Evolutionary conservation across 2,888 invertebrate genomes (phyloP), one percentile per base, ranked within the genome.

Genomic region (Meteorus cinctellus): DNA sequence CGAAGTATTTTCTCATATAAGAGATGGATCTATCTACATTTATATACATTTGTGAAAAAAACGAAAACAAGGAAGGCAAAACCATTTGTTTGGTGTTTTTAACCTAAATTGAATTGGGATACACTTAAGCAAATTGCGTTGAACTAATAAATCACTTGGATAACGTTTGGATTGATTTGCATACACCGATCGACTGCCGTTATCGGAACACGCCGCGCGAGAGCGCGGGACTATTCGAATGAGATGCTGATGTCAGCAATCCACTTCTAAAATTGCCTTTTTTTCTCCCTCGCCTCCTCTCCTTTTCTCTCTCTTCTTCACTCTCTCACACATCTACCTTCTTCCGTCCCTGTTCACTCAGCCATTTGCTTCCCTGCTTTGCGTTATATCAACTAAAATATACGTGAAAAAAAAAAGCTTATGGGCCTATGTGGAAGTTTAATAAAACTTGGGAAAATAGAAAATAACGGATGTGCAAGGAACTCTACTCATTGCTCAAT

Each of bases 61-160:
- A 41, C 8, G 8, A 24, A 55, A 48, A n/a, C 2, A 55, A 78
- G 80, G 82, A 84, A 81, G 63, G 72, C 75, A 72, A 65, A 65
- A 72, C 29, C 73, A 29, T 31, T 41, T 16, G 31, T 12, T 63
- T 27, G 71, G 67, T 74, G 66, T 76, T 80, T 82, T 82, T 85
- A 86, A 86, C 84, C 85, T 84, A 86, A 86, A 85, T 86, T 84
- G 85, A 88, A 89, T 88, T 86, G 86, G 85, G 85, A 85, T 88
- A 89, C 89, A 89, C 89, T 89, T 88, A 89, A 89, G 87, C 88
- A 86, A 87, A 89, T 89, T 89, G 88, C 87, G 80, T 84, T 76
- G 77, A 78, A 78, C 74, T 81, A 79, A 87, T 89, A 87, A 89
- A 89, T 89, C 88, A 87, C 85, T 84, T 68, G 84, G 82, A 81